Evolutionary conservation across 2,888 invertebrate genomes (phyloP).

Genomic region (Cerastis leucographa): DNA sequence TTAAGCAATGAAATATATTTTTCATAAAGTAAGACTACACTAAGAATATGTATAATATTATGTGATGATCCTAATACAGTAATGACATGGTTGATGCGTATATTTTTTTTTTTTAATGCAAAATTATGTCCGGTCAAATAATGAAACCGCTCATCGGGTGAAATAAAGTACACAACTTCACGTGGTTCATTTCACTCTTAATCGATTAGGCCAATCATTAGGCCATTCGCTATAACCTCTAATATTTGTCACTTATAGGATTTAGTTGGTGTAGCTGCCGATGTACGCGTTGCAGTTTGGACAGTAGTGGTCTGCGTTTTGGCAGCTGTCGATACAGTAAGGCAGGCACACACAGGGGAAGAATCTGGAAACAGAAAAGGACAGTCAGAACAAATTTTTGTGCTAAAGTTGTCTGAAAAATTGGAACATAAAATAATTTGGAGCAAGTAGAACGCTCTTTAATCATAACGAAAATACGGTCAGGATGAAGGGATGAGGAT

Average conservation of each 20-base stretch:
- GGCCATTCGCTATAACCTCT: not conserved
- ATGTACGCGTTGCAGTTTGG: slow-evolving; percentile 89
- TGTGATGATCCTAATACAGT: not conserved
- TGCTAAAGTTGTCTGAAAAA: not conserved
- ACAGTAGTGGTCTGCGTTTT: slow-evolving; percentile 90
- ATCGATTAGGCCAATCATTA: not conserved
- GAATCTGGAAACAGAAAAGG: slow-evolving; percentile 76
- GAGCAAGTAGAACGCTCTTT: not conserved
- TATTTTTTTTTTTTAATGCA: not conserved
- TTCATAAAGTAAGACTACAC: too few species aligned
- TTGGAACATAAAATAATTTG: not conserved
- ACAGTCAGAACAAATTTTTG: not conserved
- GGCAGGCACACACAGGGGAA: slow-evolving; percentile 90
- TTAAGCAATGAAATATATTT: not conserved
- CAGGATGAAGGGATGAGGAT: not conserved
- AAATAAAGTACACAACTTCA: not conserved
- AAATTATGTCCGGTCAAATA: not conserved
- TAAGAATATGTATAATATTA: not conserved
- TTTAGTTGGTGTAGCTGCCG: slow-evolving; percentile 80
- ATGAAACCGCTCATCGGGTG: not conserved
- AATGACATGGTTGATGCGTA: not conserved
- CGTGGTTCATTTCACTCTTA: not conserved
- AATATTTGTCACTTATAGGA: not conserved
- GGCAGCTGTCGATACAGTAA: slow-evolving; percentile 90
- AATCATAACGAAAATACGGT: not conserved